Evolutionary conservation across 2,888 invertebrate species (phyloP), one percentile per base, ranked within the genome.

Genomic region (Luffia ferchaultella): DNA sequence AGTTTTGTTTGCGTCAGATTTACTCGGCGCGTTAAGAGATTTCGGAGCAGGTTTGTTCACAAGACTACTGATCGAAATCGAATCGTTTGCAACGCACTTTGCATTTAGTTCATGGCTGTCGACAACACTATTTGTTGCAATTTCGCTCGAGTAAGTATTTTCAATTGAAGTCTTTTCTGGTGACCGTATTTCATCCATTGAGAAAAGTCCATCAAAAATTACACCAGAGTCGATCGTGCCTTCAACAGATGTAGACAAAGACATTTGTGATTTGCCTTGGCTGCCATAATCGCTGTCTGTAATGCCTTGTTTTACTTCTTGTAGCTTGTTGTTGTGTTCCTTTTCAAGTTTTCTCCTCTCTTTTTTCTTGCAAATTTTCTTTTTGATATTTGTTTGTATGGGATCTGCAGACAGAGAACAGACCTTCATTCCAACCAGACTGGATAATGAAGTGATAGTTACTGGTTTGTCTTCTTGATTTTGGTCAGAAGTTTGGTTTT

Each of bases 381-480:
- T 30, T 30, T 30, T 30, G 3, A 30, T 30, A 7, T 30, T 12
- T 30, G 30, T 30, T 30, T 30, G 30, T 7, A 3, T 30, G 12
- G 30, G 30, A 30, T 30, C 30, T 7, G 30, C 3, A 30, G 30
- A 30, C 12, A 12, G 20, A 9, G n/a, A 45, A 45, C 49, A 67
- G 1, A 78, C 66, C 62, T 73, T 80, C 57, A 77, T 63, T 17
- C 76, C 78, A 44, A 80, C 54, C 15, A 79, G 66, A 49, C 55
- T 67, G 2, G 74, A 65, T 18, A 76, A 56, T 42, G 68, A 62
- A 16, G 52, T 1, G 46, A 18, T 18, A 57, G 50, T 53, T 60
- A n/a, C 17, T 7, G 43, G 3, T 43, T 16, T 43, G 5, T 43
- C 43, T 30, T 7, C 12, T 7, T 30, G n/a, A n/a, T n/a, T n/a